A percentile compares a stretch with the other conserved stretches of the same genome.
Evolutionary conservation across 2,797 vertebrate species (phyloP).

Genomic region (Sylvia borin): DNA sequence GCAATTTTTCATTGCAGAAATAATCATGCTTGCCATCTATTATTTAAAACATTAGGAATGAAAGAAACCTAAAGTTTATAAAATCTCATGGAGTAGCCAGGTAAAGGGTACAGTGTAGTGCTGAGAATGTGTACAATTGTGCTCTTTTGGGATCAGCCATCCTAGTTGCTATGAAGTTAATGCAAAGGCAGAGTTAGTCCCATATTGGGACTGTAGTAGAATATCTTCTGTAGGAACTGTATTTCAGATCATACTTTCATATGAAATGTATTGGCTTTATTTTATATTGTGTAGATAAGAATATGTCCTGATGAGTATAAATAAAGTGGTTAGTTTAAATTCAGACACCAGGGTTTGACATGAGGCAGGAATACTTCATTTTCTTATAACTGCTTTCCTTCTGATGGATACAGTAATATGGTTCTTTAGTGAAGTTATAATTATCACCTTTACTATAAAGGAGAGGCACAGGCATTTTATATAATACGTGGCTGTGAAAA

Average conservation of each 20-base stretch:
- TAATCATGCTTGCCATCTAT: background rate
- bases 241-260: background rate
- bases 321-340: background rate
- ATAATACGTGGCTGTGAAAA: background rate
- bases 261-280: background rate
- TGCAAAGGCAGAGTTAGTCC: background rate
- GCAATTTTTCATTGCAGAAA: background rate
- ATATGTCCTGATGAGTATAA: background rate
- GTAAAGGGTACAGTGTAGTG: background rate
- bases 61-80: background rate
- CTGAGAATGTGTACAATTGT: background rate
- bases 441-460: background rate
- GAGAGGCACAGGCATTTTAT: background rate
- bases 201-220: background rate
- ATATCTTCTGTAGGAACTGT: background rate
- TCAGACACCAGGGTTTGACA: background rate
- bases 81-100: background rate
- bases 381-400: background rate
- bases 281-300: background rate
- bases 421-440: background rate
- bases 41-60: background rate
- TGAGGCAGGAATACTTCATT: background rate
- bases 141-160: background rate
- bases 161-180: background rate
- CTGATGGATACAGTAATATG: background rate